Base-by-base conservation (phyloP, 1,140 invertebrate genomes). In the Tribolium madens region DNA sequence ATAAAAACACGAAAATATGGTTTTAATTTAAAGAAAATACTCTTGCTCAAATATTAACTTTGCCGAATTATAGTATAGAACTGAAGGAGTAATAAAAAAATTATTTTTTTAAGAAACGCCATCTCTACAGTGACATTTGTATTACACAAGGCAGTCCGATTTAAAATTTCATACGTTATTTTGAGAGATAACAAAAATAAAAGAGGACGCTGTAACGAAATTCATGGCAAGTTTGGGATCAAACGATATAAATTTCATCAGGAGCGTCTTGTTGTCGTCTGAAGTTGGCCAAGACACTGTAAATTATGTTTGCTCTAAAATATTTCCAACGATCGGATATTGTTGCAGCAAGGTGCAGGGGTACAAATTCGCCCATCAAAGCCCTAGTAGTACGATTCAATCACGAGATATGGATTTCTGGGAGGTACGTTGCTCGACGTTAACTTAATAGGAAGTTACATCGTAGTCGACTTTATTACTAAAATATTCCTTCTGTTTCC, bases 291-390 rank as follows among this genome's bases (percentile, higher is more conserved):
- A 64, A 76, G 64, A 76, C 75, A 76, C 72, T 72, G 69, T 52
- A 72, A 76, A 76, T 76, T 70, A 64, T 76, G 75, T 76, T 76
- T 53, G 50, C 75, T 76, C 68, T 36, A 50, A 72, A 76, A 76
- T 76, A 76, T 76, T 76, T 76, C 60, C 50, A 21, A 48, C 36
- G 70, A 76, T 76, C 75, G 42, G 68, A 71, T 71, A 71, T 71
- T 71, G 68, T 71, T 71, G 47, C 47, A 71, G 47, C 12, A n/a
- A 9, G 64, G 31, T 69, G 64, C 68, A 71, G 47, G 42, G 15
- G 14, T 47, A 26, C 68, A 71, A 50, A 71, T 48, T 71, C 68
- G 12, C 47, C 36, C 18, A 71, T 71, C 68, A 71, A 71, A 71
- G 68, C 17, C 68, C 47, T n/a, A 47, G 42, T 46, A 70, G 42